Conservation (phyloP, 2,888 invertebrate genomes). For the Calliscelio sp. region DNA sequence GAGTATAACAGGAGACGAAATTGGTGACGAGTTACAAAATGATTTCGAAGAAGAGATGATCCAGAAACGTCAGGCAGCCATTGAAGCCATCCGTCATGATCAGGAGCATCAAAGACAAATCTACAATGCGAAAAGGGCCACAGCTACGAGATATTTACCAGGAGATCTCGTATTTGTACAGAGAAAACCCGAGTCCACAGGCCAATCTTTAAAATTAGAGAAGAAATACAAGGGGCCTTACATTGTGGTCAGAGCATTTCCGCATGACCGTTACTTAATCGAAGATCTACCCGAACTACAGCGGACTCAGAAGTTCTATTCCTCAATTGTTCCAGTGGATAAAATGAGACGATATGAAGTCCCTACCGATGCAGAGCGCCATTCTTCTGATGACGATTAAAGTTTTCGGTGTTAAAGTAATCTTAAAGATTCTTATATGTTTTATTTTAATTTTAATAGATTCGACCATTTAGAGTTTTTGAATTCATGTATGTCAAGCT, state of each 20-base stretch:
- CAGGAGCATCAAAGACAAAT: background rate
- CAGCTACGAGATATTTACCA: slow-evolving; percentile 61
- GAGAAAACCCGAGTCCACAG: slow-evolving; percentile 67
- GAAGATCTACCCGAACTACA: slow-evolving; percentile 73
- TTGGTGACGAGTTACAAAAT: slow-evolving; percentile 19
- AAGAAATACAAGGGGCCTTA: slow-evolving; percentile 75
- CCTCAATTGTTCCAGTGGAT: slow-evolving; percentile 71
- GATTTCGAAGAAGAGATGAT: slow-evolving; percentile 22
- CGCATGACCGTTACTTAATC: slow-evolving; percentile 75
- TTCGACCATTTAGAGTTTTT: no score
- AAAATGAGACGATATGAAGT: slow-evolving; percentile 42
- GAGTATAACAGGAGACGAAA: slow-evolving; percentile 28
- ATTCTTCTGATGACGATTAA: no score
- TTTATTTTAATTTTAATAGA: no score
- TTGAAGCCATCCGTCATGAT: background rate
- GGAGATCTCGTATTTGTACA: slow-evolving; percentile 74
- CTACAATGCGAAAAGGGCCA: slow-evolving; percentile 21
- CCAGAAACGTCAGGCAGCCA: slow-evolving; percentile 1
- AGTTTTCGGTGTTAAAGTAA: no score
- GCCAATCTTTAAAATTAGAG: slow-evolving; percentile 72
- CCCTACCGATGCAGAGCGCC: no score
- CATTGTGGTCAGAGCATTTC: slow-evolving; percentile 71
- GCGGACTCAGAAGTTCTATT: slow-evolving; percentile 48
- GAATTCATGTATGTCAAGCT: no score
- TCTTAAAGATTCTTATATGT: no score